These are phyloP conservation scores for Myoxocephalus aenaeus DNA, from an alignment of 2,797 vertebrate genomes.

Conservation along the genomic window DNA sequence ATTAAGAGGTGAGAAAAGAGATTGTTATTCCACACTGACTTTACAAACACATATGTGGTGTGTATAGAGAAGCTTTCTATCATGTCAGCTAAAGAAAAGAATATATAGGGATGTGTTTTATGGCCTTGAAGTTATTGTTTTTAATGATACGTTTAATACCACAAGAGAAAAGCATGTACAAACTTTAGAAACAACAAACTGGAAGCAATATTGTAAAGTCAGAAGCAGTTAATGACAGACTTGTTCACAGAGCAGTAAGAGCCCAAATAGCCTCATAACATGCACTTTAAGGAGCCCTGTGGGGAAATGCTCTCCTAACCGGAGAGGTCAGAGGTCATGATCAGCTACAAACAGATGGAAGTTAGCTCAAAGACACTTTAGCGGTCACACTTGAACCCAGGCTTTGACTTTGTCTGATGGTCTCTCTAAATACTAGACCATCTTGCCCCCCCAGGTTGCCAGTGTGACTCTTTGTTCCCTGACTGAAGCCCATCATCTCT, in stretches of 20 bases:
- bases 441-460: conserved; percentile 17
- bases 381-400: conserved; percentile 19
- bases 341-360: conserved; percentile 28
- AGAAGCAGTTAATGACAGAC: conserved; percentile 25
- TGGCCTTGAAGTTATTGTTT: not conserved
- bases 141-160: not conserved
- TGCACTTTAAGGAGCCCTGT: conserved; percentile 38
- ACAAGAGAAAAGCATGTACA: not conserved
- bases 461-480: conserved; percentile 53
- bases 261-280: conserved; percentile 28
- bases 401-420: conserved; percentile 13
- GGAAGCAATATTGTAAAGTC: conserved; percentile 32
- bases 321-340: conserved; percentile 72
- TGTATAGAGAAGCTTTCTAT: conserved; percentile 20
- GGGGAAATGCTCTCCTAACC: conserved; percentile 40
- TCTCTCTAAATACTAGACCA: conserved; percentile 15
- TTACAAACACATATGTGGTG: not conserved
- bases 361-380: conserved; percentile 23
- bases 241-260: conserved; percentile 49
- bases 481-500: conserved; percentile 75
- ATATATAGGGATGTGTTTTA: conserved; percentile 4
- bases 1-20: conserved; percentile 88
- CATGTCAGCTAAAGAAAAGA: conserved; percentile 7
- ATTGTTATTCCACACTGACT: not conserved
- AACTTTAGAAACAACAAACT: conserved; percentile 32